Conservation (phyloP, 2,888 invertebrate genomes). For the Thecophora atra region DNA sequence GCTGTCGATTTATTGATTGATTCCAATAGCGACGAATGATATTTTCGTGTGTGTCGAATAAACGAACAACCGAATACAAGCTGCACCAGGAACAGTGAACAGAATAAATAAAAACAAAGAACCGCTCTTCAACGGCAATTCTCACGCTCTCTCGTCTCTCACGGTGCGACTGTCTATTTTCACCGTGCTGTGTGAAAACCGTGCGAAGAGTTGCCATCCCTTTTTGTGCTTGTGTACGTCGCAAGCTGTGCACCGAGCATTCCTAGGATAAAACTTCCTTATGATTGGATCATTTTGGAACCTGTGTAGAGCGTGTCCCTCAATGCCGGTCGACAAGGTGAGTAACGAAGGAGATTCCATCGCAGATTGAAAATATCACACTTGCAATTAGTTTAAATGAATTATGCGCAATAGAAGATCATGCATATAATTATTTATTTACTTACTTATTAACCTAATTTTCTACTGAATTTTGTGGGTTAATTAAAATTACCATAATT, state of each 20-base stretch:
- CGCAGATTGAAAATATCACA: too few species aligned
- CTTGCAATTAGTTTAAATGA: too few species aligned
- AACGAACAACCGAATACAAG: constrained; percentile 3
- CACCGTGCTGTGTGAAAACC: neutral
- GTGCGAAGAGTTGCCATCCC: constrained; percentile 16
- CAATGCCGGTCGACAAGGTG: constrained; percentile 97
- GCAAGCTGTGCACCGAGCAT: constrained; percentile 32
- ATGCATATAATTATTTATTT: neutral
- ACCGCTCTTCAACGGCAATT: constrained; percentile 17
- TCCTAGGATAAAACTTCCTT: constrained; percentile 66
- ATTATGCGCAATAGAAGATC: too few species aligned
- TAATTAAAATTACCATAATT: too few species aligned
- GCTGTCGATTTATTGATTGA: constrained; percentile 16
- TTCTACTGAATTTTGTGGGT: neutral
- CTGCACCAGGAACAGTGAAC: constrained; percentile 23
- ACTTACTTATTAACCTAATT: neutral
- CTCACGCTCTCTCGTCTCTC: constrained; percentile 21
- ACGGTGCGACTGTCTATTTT: neutral
- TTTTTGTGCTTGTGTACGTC: constrained; percentile 45
- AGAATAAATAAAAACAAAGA: constrained; percentile 36
- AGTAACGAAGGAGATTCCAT: constrained; percentile 53
- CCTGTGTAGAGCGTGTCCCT: constrained; percentile 95
- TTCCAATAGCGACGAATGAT: constrained; percentile 20
- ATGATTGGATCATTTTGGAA: constrained; percentile 99
- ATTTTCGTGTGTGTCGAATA: neutral